Base-by-base conservation (phyloP, 2,113 vertebrate genomes). In the Sialia sialis region DNA sequence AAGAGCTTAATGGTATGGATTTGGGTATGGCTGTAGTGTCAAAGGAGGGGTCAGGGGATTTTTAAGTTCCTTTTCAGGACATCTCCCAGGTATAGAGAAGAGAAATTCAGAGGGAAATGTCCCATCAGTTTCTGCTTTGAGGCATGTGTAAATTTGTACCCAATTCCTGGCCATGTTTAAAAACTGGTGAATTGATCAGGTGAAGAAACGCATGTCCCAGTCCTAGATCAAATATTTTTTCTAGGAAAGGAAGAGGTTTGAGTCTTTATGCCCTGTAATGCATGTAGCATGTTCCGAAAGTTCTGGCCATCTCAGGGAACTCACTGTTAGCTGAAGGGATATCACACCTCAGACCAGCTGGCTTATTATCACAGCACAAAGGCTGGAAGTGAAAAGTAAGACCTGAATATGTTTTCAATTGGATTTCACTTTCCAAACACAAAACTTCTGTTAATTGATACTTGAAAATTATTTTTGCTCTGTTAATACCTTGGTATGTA, bases 351-450 rank as follows among this genome's bases (percentile, higher is more conserved):
- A 54, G 41, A 51, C 34, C 64, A 44, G 11, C 30, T 93, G 46
- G 27, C 38, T 93, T 75, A 21, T 68, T 63, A 49, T 52, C 56
- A 34, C 34, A 69, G 41, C 55, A 74, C 18, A 54, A 89, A 87
- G 26, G 16, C 66, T 59, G 34, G 36, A 75, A 89, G 56, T 72
- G 23, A 81, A 92, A 91, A 89, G 18, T 78, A 64, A 90, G 21
- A 56, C 17, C 56, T 72, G 29, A 77, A 34, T 52, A 52, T 38
- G 6, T 86, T 82, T 94, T 84, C 46, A 70, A 34, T 62, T 74
- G 81, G 20, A 67, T 80, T 89, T 84, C 16, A 43, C 32, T 70
- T 75, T 93, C 25, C 54, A 93, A n/a, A 73, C 7, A 60, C 48
- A 83, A 76, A 78, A 76, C 44, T 39, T 12, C 6, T 60, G 27